Conservation (phyloP, 2,797 vertebrate genomes). For the Microtus obscurus region DNA sequence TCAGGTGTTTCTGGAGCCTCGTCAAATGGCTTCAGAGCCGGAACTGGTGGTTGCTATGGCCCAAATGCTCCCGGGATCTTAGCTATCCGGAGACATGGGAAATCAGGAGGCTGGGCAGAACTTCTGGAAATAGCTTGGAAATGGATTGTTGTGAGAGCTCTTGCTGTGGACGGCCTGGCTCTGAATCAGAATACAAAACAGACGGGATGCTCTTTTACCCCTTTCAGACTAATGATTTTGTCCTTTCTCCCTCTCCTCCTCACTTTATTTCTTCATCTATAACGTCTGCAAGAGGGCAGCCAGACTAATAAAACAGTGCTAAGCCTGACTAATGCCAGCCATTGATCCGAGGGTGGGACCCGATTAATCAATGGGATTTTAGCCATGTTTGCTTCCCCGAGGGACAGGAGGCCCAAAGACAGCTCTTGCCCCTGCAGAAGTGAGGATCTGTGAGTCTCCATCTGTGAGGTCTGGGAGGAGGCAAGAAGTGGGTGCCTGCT, state of each 20-base stretch:
- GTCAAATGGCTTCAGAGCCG: conserved; percentile 17
- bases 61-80: conserved; percentile 7
- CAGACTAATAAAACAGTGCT: conserved; percentile 66
- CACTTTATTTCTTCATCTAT: conserved; percentile 79
- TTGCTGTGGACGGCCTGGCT: background rate
- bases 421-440: background rate
- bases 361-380: conserved; percentile 75
- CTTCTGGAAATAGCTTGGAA: conserved; percentile 62
- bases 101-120: conserved; percentile 61
- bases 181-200: conserved; percentile 80
- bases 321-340: conserved; percentile 75
- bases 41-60: background rate
- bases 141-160: conserved; percentile 56
- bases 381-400: background rate
- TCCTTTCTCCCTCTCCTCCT: conserved; percentile 79
- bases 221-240: conserved; percentile 80
- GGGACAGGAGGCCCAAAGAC: conserved; percentile 36
- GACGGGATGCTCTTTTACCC: conserved; percentile 77
- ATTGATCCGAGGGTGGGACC: conserved; percentile 79
- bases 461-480: conserved; percentile 11
- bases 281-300: conserved; percentile 73
- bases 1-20: conserved; percentile 49
- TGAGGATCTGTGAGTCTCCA: conserved; percentile 32
- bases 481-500: background rate
- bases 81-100: conserved; percentile 52